Conservation (phyloP, 2,888 invertebrate species). For the Caenorhabditis sinica region DNA sequence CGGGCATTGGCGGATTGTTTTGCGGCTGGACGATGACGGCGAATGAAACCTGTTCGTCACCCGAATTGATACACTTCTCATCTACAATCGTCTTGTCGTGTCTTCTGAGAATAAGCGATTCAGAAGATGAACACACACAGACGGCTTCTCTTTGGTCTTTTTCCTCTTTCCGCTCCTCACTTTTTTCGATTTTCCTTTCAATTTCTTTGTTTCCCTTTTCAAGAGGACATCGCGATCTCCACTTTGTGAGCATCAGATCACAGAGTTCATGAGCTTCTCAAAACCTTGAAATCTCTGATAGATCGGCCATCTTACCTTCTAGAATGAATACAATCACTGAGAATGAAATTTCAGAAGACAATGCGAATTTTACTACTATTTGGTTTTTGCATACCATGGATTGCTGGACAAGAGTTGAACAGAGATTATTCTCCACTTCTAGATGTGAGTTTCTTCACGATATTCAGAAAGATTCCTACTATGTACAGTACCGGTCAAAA, state of each 20-base stretch:
- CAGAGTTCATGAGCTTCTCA: not conserved
- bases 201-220: slow-evolving; percentile 42
- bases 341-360: slow-evolving; percentile 2
- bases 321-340: not conserved
- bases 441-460: slow-evolving; percentile 67
- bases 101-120: slow-evolving; percentile 49
- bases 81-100: slow-evolving; percentile 46
- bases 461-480: no score
- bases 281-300: no score
- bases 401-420: slow-evolving; percentile 50
- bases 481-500: no score
- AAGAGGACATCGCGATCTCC: not conserved
- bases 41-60: slow-evolving; percentile 46
- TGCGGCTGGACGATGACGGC: slow-evolving; percentile 40
- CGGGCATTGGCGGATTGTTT: slow-evolving; percentile 58
- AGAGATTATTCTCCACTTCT: slow-evolving; percentile 74
- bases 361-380: slow-evolving; percentile 28
- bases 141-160: slow-evolving; percentile 30
- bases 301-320: no score
- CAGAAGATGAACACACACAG: slow-evolving; percentile 53
- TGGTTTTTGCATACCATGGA: slow-evolving; percentile 34
- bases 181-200: slow-evolving; percentile 47
- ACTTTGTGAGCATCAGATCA: not conserved
- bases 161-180: slow-evolving; percentile 44
- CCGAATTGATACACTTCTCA: slow-evolving; percentile 56